A percentile compares a stretch with the other conserved stretches of the same genome.
phyloP scores from a whole-genome alignment of 2,888 invertebrate genomes.

The Pristionchus arcanus region DNA sequence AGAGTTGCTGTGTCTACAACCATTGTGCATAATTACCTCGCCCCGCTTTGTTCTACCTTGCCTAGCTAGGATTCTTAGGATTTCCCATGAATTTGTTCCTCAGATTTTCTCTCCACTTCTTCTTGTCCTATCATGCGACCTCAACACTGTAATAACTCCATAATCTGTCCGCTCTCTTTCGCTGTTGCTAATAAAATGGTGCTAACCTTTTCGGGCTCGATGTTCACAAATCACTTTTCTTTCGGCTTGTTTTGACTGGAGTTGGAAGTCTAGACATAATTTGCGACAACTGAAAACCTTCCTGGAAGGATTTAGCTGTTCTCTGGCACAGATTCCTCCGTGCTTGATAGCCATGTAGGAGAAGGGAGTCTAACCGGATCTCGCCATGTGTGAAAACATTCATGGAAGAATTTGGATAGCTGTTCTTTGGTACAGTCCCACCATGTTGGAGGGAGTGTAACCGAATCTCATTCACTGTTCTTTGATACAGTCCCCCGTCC shows the following conservation, averaged over 20 bases:
- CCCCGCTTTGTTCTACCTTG: slow-evolving; percentile 20
- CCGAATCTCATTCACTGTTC: background rate
- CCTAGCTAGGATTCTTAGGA: slow-evolving; percentile 17
- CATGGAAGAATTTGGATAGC: too few relatives aligned
- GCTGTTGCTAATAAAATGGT: slow-evolving; percentile 16
- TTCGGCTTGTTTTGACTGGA: background rate
- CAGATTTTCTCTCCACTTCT: background rate
- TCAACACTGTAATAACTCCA: slow-evolving; percentile 10
- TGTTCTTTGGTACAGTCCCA: too few relatives aligned
- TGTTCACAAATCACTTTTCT: background rate
- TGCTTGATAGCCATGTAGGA: too few relatives aligned
- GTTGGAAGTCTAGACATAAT: background rate
- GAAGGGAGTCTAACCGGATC: too few relatives aligned
- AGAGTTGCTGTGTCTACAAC: slow-evolving; percentile 15
- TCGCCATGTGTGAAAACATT: too few relatives aligned
- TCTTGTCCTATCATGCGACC: slow-evolving; percentile 27
- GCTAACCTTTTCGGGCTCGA: background rate
- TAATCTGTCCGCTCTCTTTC: background rate
- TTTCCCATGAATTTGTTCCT: background rate
- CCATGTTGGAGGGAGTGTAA: too few relatives aligned
- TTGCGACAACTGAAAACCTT: background rate
- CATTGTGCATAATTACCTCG: slow-evolving; percentile 14
- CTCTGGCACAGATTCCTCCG: too few relatives aligned
- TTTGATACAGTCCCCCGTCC: background rate
- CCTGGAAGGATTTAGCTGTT: too few relatives aligned